Percentiles rank a stretch among this genome's conserved stretches.
Conservation (phyloP, 2,113 vertebrate genomes). For the Terrapene triunguis region DNA sequence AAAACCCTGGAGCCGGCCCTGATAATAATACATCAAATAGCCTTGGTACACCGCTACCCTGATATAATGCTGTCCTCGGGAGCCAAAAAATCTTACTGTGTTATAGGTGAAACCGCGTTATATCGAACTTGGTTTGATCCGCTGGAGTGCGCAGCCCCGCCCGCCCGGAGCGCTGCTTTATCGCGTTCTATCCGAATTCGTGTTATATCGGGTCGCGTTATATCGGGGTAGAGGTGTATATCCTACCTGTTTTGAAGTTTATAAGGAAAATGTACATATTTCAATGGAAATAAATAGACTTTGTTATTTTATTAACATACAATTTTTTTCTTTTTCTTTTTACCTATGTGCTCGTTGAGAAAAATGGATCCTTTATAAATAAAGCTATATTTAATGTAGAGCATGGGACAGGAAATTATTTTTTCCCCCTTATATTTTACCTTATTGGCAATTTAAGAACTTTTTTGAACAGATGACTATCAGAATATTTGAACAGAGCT, state of each 20-base stretch:
- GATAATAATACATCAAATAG: too few species aligned
- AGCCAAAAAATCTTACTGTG: too few species aligned
- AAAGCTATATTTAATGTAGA: not conserved
- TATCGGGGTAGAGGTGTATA: too few species aligned
- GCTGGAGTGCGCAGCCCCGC: too few species aligned
- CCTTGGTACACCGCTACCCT: too few species aligned
- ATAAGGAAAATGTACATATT: not conserved
- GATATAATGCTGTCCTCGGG: too few species aligned
- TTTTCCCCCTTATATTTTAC: not conserved
- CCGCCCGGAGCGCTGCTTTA: too few species aligned
- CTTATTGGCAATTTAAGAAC: not conserved
- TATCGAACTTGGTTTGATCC: too few species aligned
- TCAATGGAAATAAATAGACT: not conserved
- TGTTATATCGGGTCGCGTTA: too few species aligned
- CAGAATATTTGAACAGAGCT: slow-evolving; percentile 15
- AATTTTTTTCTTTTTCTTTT: not conserved
- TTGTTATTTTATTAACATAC: not conserved
- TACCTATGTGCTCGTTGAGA: not conserved
- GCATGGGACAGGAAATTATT: not conserved
- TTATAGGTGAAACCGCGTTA: too few species aligned
- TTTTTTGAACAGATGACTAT: not conserved
- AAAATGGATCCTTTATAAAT: not conserved
- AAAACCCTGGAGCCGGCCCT: too few species aligned
- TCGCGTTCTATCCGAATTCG: too few species aligned
- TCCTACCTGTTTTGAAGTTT: not conserved